Percentiles rank a stretch among this genome's conserved stretches.
Conservation (phyloP, 2,888 invertebrate genomes). For the Heteropelma amictum region DNA sequence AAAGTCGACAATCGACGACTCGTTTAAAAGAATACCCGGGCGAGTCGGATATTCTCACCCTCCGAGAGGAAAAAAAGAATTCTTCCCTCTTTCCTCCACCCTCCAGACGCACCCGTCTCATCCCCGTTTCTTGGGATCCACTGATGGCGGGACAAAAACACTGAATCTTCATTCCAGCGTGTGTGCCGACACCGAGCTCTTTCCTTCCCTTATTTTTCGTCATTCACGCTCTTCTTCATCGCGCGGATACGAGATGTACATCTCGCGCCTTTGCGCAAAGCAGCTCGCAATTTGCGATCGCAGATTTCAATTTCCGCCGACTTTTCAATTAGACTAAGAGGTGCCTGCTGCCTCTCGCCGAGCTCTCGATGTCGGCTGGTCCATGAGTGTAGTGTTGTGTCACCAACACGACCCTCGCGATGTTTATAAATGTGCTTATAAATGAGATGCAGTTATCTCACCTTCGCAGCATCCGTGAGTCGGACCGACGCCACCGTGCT, state of each 20-base stretch:
- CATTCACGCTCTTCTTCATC: constrained; percentile 37
- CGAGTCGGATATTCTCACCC: constrained; percentile 59
- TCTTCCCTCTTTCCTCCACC: constrained; percentile 33
- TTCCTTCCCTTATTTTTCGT: constrained; percentile 44
- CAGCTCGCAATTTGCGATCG: constrained; percentile 78
- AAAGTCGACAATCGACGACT: constrained; percentile 76
- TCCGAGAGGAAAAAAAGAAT: constrained; percentile 5
- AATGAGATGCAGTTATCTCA: no score
- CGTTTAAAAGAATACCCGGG: constrained; percentile 74
- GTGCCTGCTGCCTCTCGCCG: constrained; percentile 67
- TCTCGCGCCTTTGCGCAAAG: constrained; percentile 71
- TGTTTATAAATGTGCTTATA: no score
- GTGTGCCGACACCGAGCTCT: constrained; percentile 62
- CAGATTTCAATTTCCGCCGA: constrained; percentile 78
- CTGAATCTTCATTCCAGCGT: constrained; percentile 76
- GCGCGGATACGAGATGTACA: constrained; percentile 18
- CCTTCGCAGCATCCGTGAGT: constrained; percentile 42
- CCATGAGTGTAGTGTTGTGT: neutral
- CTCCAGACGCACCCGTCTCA: constrained; percentile 57
- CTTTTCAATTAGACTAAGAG: constrained; percentile 79
- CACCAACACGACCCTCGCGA: no score
- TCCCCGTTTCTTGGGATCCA: constrained; percentile 45
- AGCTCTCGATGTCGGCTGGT: constrained; percentile 28
- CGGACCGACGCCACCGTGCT: constrained; percentile 45
- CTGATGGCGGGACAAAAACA: constrained; percentile 73